Base-by-base conservation (phyloP, 2,797 vertebrate species). In the Peromyscus aztecus region DNA sequence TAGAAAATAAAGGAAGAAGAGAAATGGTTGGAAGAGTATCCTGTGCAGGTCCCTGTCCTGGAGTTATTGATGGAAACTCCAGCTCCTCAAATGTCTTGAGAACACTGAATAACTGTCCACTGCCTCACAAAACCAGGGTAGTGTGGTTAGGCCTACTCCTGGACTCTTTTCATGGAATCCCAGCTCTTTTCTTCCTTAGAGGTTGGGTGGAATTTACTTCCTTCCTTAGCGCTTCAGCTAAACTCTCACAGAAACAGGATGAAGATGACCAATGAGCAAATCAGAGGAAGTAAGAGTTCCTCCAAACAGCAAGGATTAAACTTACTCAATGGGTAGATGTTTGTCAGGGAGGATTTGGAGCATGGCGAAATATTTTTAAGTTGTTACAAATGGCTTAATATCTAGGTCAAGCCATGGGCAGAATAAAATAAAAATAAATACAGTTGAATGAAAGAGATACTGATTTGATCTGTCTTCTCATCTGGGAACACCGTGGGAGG, bases 1-100 rank as follows among this genome's bases (percentile, higher is more conserved):
- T 27, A 95, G 76, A 94, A 97, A 90, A 89, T 83, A 73, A 31
- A 71, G 71, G 29, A 94, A 94, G 73, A 76, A 95, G 94, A 90
- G 49, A 92, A 94, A 92, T 40, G 61, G n/a, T 49, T 91, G n/a
- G 31, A 94, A 90, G 52, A 90, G 57, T 6, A 82, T 9, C 37
- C 59, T 84, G n/a, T 81, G 40, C 49, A 95, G 34, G 77, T 78
- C 67, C 29, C 31, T 91, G 40, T 92, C 4, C 31, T 78, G 57
- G 57, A 61, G 9, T 73, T 73, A 57, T 40, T 31, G 37, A 49
- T 92, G 37, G 76, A 71, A 89, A 95, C 24, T 55, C 71, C 88
- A 78, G 16, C 2, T 4, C 59, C 29, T 87, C 43, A 63, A 69
- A 71, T 61, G 29, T 17, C 63, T 71, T 57, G 9, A 80, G 55